These are phyloP conservation scores for Carcina quercana DNA, from an alignment of 2,888 invertebrate species.

Conservation along the genomic window DNA sequence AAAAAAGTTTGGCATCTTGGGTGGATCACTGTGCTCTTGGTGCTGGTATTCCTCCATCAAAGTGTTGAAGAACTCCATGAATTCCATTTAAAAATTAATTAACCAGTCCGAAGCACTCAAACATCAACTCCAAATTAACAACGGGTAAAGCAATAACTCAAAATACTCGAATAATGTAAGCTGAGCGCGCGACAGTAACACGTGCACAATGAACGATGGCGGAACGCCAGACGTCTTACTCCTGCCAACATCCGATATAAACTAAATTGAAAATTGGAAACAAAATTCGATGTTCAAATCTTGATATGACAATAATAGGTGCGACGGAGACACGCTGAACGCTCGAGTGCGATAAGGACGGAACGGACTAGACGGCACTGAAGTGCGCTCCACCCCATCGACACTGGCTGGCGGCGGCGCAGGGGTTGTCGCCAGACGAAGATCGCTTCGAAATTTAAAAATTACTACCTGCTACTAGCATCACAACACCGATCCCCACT, in stretches of 20 bases:
- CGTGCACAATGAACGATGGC: slow-evolving; percentile 54
- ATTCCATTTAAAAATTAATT: slow-evolving; percentile 47
- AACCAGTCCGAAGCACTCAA: slow-evolving; percentile 21
- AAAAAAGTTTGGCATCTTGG: slow-evolving; percentile 63
- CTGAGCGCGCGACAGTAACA: slow-evolving; percentile 41
- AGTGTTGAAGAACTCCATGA: slow-evolving; percentile 57
- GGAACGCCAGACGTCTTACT: slow-evolving; percentile 61
- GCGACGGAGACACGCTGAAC: slow-evolving; percentile 53
- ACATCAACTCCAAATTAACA: slow-evolving; percentile 24
- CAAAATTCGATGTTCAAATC: slow-evolving; percentile 72
- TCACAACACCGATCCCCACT: slow-evolving; percentile 20
- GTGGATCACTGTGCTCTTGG: slow-evolving; percentile 40
- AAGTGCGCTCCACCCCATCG: slow-evolving; percentile 69
- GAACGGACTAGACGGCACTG: slow-evolving; percentile 45
- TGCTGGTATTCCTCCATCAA: slow-evolving; percentile 54
- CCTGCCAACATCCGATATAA: slow-evolving; percentile 70
- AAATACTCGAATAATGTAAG: slow-evolving; percentile 13
- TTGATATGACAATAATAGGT: slow-evolving; percentile 73
- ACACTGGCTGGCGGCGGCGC: slow-evolving; percentile 44
- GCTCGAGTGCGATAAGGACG: slow-evolving; percentile 39
- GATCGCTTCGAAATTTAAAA: slow-evolving; percentile 61
- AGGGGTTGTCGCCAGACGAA: slow-evolving; percentile 71
- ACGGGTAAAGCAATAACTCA: slow-evolving; percentile 29
- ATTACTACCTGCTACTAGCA: slow-evolving; percentile 53
- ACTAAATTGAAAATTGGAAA: slow-evolving; percentile 74